Conservation (phyloP, 2,888 invertebrate genomes). For the Stenichneumon culpator region DNA sequence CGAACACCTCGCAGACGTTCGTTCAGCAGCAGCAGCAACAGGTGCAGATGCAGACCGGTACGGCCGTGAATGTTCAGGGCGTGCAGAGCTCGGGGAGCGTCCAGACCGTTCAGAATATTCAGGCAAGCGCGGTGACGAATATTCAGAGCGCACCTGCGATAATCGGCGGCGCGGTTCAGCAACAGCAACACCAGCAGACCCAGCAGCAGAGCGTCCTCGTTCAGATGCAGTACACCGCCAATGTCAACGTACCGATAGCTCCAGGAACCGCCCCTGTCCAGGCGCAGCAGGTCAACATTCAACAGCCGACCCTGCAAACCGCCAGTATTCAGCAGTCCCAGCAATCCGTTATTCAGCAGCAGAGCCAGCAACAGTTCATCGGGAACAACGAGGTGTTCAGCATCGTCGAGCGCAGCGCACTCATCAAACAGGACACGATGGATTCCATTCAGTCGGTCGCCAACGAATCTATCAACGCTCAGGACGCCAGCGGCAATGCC, state of each 20-base stretch:
- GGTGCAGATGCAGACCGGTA: conserved; percentile 71
- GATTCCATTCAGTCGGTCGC: conserved; percentile 77
- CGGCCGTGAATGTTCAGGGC: conserved; percentile 74
- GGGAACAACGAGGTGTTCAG: conserved; percentile 73
- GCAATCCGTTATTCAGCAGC: conserved; percentile 60
- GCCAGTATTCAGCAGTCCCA: conserved; percentile 61
- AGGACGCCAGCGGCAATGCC: conserved; percentile 55
- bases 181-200: conserved; percentile 40
- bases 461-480: conserved; percentile 65
- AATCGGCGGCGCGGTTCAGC: conserved; percentile 32
- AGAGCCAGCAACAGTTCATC: conserved; percentile 73
- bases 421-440: conserved; percentile 80
- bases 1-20: conserved; percentile 63
- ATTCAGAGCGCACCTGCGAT: conserved; percentile 54
- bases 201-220: conserved; percentile 67
- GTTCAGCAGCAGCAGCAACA: conserved; percentile 73
- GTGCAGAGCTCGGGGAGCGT: conserved; percentile 73
- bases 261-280: conserved; percentile 39
- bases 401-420: conserved; percentile 71
- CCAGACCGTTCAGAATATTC: conserved; percentile 76
- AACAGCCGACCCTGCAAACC: conserved; percentile 65
- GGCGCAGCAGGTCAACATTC: conserved; percentile 53
- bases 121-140: conserved; percentile 59
- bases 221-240: conserved; percentile 68
- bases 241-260: conserved; percentile 44